phyloP scores from a whole-genome alignment of 35 echinoderm and acorn worm genomes.

The Diadema setosum region DNA sequence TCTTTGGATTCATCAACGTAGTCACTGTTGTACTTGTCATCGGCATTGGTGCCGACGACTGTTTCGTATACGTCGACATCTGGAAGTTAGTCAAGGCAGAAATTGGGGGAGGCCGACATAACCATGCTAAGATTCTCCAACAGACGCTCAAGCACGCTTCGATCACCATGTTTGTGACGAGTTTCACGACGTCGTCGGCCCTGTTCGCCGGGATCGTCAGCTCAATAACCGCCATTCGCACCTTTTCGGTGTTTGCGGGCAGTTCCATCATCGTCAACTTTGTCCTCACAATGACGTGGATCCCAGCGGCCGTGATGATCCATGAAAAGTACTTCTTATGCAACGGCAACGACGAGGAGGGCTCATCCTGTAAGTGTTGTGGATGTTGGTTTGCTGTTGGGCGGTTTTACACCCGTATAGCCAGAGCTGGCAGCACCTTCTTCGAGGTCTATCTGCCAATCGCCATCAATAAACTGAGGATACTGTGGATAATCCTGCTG shows the following conservation, averaged over 20 bases:
- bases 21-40: constrained; percentile 53
- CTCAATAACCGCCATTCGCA: constrained; percentile 54
- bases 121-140: constrained; percentile 19
- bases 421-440: constrained; percentile 14
- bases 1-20: constrained; percentile 83
- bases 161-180: constrained; percentile 89
- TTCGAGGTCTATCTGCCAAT: constrained; percentile 58
- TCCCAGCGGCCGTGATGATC: constrained; percentile 74
- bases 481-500: constrained; percentile 60
- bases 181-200: constrained; percentile 77
- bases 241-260: constrained; percentile 80
- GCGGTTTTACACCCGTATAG: neutral
- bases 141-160: constrained; percentile 67
- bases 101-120: neutral
- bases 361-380: neutral
- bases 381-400: neutral
- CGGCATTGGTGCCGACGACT: constrained; percentile 92
- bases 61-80: constrained; percentile 89
- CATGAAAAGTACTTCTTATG: constrained; percentile 53
- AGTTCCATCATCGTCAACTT: constrained; percentile 74
- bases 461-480: constrained; percentile 49
- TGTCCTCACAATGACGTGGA: constrained; percentile 69
- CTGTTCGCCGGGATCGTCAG: constrained; percentile 56
- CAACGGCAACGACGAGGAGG: neutral
- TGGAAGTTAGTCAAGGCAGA: constrained; percentile 59